Base-by-base conservation (phyloP, 2,888 invertebrate species). In the Tetranychus piercei region DNA sequence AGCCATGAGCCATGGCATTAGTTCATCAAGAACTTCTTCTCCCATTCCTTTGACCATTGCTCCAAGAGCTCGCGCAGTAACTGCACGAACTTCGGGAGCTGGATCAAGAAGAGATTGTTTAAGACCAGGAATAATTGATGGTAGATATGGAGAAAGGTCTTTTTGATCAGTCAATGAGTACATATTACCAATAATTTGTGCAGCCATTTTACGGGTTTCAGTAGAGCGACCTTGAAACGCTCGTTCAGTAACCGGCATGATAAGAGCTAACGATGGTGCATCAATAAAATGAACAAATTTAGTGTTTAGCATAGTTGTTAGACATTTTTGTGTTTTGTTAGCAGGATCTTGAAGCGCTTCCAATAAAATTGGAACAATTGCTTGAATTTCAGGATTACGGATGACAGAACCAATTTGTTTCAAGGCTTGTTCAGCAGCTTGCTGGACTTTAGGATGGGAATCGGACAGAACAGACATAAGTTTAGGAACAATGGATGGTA, bases 231-330 rank as follows among this genome's bases (percentile, higher is more conserved):
- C 97, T 84, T 94, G 90, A 84, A 99, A 97, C 11, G 97, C 96
- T 78, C 99, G 86, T 83, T 96, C 92, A 44, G 99, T 94, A 5
- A 99, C 96, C 0, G 99, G 99, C 97, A 99, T 99, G 80, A 99
- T 96, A 74, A 99, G 86, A 76, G 99, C 97, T 34, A 99, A 86
- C 0, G 97, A 97, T 0, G 99, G 95, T 3, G 99, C 94, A 84
- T 99, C 99, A 80, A 99, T 96, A 84, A 97, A 96, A 84, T 99
- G 99, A 70, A 99, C 94, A 84, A 99, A 99, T 83, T 96, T 91
- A 0, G 93, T 94, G 83, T 93, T 91, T n/a, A 94, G 83, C 44
- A 97, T 85, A 1, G 91, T 93, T 82, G 94, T 92, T n/a, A 99
- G 86, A 81, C 94, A 95, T 0, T 87, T 87, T 0, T 92, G 91